Conservation (phyloP, 2,113 vertebrate species). For the Piprites chloris region DNA sequence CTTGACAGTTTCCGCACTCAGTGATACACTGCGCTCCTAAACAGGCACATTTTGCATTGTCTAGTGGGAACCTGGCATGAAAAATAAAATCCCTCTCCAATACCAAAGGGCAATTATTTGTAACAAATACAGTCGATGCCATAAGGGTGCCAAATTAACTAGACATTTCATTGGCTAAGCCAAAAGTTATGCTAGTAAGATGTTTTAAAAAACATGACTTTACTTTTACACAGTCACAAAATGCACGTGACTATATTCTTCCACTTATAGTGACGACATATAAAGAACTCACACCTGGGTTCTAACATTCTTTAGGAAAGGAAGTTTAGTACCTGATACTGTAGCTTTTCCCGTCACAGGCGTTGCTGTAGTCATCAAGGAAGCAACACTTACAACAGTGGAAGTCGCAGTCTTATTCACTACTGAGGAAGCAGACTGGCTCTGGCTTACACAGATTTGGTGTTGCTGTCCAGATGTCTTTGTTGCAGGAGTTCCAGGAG, state of each 20-base stretch:
- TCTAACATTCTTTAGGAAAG: neutral
- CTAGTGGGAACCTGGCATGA: neutral
- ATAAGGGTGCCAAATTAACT: neutral
- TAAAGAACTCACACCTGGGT: neutral
- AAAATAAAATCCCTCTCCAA: neutral
- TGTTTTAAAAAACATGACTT: neutral
- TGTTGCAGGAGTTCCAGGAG: conserved; percentile 43
- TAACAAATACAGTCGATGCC: neutral
- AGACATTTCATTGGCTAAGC: neutral
- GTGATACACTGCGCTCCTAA: neutral
- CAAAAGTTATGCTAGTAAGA: neutral
- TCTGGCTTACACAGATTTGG: conserved; percentile 64
- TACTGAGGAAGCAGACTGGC: conserved; percentile 40
- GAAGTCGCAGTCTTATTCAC: conserved; percentile 65
- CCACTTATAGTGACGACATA: neutral
- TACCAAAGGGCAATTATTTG: neutral
- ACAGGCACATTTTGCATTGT: neutral
- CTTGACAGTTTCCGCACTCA: neutral
- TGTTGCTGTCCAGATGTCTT: conserved; percentile 71
- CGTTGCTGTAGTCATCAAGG: conserved; percentile 74
- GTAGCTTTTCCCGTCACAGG: conserved; percentile 82
- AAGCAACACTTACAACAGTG: conserved; percentile 73
- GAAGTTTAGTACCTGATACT: conserved; percentile 80
- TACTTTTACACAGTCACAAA: neutral
- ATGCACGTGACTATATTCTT: neutral